Evolutionary conservation across 2,888 invertebrate genomes (phyloP).

Genomic region (Perizoma affinitatum): DNA sequence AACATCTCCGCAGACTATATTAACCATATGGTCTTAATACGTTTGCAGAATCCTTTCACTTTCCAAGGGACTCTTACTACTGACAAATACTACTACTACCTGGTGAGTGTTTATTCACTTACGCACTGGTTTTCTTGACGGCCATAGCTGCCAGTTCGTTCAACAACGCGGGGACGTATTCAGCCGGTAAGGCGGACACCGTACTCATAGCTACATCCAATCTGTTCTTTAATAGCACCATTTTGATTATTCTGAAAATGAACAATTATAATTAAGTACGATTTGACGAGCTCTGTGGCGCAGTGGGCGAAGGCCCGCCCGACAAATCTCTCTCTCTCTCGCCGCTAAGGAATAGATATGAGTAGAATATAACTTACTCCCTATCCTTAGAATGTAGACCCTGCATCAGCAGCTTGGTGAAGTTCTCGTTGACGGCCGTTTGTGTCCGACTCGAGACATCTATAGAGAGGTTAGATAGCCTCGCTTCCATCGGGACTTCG

Average conservation of each 20-base stretch:
- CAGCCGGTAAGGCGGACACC: constrained; percentile 89
- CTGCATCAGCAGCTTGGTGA: constrained; percentile 92
- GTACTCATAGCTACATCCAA: constrained; percentile 89
- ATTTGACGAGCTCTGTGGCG: too few species aligned
- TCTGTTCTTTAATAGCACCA: constrained; percentile 88
- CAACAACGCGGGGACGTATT: constrained; percentile 88
- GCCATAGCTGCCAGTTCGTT: constrained; percentile 89
- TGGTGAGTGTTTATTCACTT: constrained; percentile 54
- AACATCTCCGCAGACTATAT: too few species aligned
- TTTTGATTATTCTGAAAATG: constrained; percentile 85
- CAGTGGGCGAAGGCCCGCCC: too few species aligned
- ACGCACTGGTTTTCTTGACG: constrained; percentile 88
- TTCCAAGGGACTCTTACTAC: background rate
- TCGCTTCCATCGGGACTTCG: constrained; percentile 92
- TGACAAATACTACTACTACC: background rate
- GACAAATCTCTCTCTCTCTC: too few species aligned
- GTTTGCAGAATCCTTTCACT: too few species aligned
- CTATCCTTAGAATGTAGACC: constrained; percentile 94
- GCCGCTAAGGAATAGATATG: too few species aligned
- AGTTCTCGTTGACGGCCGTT: constrained; percentile 85
- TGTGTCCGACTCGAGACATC: constrained; percentile 75
- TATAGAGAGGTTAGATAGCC: constrained; percentile 91
- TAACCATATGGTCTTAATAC: too few species aligned
- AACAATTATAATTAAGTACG: background rate
- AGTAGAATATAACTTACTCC: constrained; percentile 60